Evolutionary conservation across 1,140 invertebrate species (phyloP).

Genomic region (Nasonia longicornis): DNA sequence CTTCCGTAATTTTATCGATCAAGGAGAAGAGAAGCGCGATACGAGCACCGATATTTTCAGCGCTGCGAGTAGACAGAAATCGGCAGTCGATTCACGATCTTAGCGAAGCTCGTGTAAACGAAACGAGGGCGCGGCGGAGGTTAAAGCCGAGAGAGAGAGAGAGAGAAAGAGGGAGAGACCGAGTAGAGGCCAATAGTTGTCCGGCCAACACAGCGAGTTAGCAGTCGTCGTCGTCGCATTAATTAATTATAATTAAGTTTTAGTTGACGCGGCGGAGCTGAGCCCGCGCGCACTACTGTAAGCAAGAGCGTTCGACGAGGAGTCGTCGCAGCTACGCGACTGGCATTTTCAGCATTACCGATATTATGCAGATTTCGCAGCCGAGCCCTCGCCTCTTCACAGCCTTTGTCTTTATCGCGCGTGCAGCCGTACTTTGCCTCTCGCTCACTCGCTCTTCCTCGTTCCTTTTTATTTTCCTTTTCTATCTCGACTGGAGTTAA

Average conservation of each 20-base stretch:
- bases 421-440: neutral
- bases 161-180: neutral
- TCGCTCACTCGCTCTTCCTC: slow-evolving; percentile 21
- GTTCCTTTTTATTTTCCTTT: slow-evolving; percentile 32
- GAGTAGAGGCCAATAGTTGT: slow-evolving; percentile 59
- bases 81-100: slow-evolving; percentile 30
- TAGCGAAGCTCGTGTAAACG: neutral
- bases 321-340: slow-evolving; percentile 60
- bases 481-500: slow-evolving; percentile 49
- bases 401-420: neutral
- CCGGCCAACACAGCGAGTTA: slow-evolving; percentile 56
- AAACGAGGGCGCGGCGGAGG: neutral
- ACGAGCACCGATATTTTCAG: neutral
- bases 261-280: slow-evolving; percentile 74
- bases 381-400: slow-evolving; percentile 30
- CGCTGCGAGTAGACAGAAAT: neutral
- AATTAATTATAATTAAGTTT: slow-evolving; percentile 86
- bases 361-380: slow-evolving; percentile 67
- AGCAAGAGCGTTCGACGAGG: slow-evolving; percentile 50
- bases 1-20: neutral
- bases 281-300: slow-evolving; percentile 44
- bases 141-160: neutral
- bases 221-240: slow-evolving; percentile 71
- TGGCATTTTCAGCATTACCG: slow-evolving; percentile 67
- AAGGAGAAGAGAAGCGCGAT: neutral